Conservation (phyloP, 2,797 vertebrate species). For the Emydoidea blandingii region DNA sequence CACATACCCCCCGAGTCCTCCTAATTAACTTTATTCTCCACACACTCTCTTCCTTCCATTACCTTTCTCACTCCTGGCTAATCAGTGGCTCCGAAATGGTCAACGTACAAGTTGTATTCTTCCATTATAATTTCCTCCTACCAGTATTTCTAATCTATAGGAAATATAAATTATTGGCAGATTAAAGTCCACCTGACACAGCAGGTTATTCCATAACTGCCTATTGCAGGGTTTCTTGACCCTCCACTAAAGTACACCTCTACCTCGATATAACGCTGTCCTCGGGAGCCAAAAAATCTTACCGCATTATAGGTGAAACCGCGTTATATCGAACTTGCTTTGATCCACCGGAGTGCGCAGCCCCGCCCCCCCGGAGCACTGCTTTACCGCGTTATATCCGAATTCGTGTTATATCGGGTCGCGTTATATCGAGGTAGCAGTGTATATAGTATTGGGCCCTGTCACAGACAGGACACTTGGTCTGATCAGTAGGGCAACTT, state of each 20-base stretch:
- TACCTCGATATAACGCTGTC: too few relatives aligned
- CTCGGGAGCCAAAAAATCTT: too few relatives aligned
- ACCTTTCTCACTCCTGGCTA: rapidly evolving
- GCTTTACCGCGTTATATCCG: too few relatives aligned
- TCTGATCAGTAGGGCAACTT: not conserved
- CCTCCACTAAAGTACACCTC: not conserved
- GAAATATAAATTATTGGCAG: not conserved
- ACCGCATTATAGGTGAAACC: too few relatives aligned
- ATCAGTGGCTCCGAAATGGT: not conserved
- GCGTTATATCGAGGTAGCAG: too few relatives aligned
- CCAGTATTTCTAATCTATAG: not conserved
- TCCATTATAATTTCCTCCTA: not conserved
- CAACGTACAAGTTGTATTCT: not conserved
- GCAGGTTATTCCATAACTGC: not conserved
- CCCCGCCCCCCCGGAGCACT: too few relatives aligned
- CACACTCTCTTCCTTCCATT: not conserved
- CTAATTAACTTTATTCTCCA: not conserved
- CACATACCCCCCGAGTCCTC: not conserved
- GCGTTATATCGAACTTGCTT: too few relatives aligned
- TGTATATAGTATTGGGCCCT: not conserved
- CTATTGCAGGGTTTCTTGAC: not conserved
- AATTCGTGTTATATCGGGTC: too few relatives aligned
- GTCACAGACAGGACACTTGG: not conserved
- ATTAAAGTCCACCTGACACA: not conserved
- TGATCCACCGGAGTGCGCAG: too few relatives aligned